Conservation (phyloP, 2,113 vertebrate genomes). For the Mormoops blainvillei region DNA sequence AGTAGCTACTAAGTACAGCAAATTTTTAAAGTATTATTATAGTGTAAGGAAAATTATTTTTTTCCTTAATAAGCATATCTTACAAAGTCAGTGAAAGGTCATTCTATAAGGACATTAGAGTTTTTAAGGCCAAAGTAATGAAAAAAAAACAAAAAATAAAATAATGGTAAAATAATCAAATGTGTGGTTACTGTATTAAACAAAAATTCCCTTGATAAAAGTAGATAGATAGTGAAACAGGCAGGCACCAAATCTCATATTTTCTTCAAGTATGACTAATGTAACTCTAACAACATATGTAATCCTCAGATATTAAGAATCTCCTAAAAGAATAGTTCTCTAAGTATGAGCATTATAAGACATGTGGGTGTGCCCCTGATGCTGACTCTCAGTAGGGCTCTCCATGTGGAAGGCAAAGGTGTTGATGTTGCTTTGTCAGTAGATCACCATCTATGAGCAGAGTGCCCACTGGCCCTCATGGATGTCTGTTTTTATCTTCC, state of each 20-base stretch:
- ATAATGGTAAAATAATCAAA: slow-evolving; percentile 64
- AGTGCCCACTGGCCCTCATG: not conserved
- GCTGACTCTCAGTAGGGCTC: not conserved
- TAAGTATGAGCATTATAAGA: slow-evolving; percentile 26
- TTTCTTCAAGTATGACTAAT: slow-evolving; percentile 67
- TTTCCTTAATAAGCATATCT: slow-evolving; percentile 24
- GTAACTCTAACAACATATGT: slow-evolving; percentile 57
- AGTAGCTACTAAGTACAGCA: not conserved
- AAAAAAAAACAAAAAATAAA: slow-evolving; percentile 45
- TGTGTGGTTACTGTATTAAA: slow-evolving; percentile 60
- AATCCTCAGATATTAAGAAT: slow-evolving; percentile 61
- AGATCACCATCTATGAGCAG: not conserved
- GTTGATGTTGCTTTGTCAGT: not conserved
- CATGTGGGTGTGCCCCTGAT: not conserved
- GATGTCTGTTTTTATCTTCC: not conserved
- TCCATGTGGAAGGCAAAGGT: fast-evolving
- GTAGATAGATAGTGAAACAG: not conserved
- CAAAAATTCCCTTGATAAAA: slow-evolving; percentile 56
- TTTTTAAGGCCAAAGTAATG: not conserved
- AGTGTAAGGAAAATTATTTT: slow-evolving; percentile 27
- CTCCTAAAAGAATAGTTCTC: slow-evolving; percentile 55
- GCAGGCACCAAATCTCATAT: slow-evolving; percentile 39
- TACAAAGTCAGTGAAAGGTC: slow-evolving; percentile 65
- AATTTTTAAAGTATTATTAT: slow-evolving; percentile 36
- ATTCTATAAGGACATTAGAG: slow-evolving; percentile 7